phyloP scores from a whole-genome alignment of 1,140 invertebrate genomes.

The Trissolcus basalis region DNA sequence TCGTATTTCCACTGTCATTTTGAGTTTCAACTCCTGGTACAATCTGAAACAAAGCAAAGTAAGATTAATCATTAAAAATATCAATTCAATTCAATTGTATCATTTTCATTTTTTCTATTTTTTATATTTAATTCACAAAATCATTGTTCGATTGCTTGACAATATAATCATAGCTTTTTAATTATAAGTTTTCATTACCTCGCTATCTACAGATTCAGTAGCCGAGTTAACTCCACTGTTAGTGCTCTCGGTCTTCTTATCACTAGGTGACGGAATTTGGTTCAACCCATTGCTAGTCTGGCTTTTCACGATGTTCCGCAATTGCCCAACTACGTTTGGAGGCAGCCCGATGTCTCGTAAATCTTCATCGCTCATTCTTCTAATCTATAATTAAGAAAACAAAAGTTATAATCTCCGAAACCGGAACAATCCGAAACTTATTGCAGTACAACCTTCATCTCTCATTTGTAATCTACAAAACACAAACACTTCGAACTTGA shows the following conservation, averaged over 20 bases:
- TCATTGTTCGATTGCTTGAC: not conserved
- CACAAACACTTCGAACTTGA: not conserved
- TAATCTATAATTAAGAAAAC: slow-evolving; percentile 70
- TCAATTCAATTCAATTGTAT: not conserved
- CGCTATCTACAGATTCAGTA: slow-evolving; percentile 66
- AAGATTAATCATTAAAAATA: not conserved
- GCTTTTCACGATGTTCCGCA: slow-evolving; percentile 79
- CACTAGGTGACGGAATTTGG: slow-evolving; percentile 64
- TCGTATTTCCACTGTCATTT: slow-evolving; percentile 64
- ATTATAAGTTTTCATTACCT: slow-evolving; percentile 56
- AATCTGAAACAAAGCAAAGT: slow-evolving; percentile 44
- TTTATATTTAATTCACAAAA: too few relatives aligned
- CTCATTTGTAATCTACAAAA: too few relatives aligned
- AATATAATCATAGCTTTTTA: too few relatives aligned
- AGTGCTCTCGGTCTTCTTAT: slow-evolving; percentile 66
- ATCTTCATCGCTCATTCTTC: slow-evolving; percentile 78
- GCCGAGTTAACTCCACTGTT: slow-evolving; percentile 62
- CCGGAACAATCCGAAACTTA: too few relatives aligned
- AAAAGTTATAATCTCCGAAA: too few relatives aligned
- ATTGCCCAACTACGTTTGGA: slow-evolving; percentile 76
- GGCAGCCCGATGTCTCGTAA: slow-evolving; percentile 75
- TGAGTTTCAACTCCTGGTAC: slow-evolving; percentile 57
- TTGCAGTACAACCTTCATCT: too few relatives aligned
- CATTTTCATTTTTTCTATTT: not conserved
- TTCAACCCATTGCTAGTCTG: slow-evolving; percentile 74